These are phyloP conservation scores for Perizoma flavofasciatum DNA, from an alignment of 2,888 invertebrate genomes.

Conservation along the genomic window DNA sequence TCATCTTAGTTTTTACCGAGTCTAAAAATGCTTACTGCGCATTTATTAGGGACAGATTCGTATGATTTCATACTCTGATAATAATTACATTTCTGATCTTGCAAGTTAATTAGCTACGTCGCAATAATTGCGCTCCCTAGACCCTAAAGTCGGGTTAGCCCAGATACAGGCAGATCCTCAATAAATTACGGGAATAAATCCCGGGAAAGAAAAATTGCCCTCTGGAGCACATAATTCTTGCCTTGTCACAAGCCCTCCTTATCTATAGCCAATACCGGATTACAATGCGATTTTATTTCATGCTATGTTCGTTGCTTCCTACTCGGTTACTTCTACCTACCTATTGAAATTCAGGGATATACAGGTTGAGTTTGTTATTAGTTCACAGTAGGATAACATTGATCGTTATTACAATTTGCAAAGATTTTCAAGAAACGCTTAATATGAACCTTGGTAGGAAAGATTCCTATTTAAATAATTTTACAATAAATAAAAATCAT, in stretches of 20 bases:
- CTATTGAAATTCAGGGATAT: conserved; percentile 19
- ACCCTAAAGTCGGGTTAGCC: conserved; percentile 73
- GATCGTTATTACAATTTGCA: no score
- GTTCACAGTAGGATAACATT: no score
- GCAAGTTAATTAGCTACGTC: conserved; percentile 64
- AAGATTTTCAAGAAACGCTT: no score
- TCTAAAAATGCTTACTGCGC: no score
- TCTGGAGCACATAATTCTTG: conserved; percentile 84
- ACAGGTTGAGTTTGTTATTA: conserved; percentile 2
- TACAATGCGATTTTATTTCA: conserved; percentile 84
- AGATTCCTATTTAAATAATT: no score
- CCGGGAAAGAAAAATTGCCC: conserved; percentile 83
- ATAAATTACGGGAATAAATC: conserved; percentile 84
- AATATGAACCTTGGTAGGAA: no score
- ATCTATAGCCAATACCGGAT: conserved; percentile 84
- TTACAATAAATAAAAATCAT: no score
- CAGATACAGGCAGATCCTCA: conserved; percentile 82
- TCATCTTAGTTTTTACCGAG: no score
- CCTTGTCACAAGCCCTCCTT: conserved; percentile 84
- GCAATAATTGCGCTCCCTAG: conserved; percentile 71
- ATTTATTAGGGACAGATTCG: background rate
- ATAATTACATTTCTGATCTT: conserved; percentile 30
- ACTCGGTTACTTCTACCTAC: conserved; percentile 37
- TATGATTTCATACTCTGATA: conserved; percentile 7
- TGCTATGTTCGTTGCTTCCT: conserved; percentile 68